Evolutionary conservation across 2,888 invertebrate genomes (phyloP).

Genomic region (Agrypnus murinus): DNA sequence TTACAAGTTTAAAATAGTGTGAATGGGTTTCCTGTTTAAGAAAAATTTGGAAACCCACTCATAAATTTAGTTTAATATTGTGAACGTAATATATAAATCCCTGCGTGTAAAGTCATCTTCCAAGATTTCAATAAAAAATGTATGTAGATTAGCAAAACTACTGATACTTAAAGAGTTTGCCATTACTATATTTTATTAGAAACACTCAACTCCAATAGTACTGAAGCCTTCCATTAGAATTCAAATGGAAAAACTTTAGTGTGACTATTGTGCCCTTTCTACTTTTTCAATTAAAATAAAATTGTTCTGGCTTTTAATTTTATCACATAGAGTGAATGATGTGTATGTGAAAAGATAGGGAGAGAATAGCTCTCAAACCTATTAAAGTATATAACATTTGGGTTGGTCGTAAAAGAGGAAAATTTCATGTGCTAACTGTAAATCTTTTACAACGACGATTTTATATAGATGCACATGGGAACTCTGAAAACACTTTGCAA

Average conservation of each 20-base stretch:
- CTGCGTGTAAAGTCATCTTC: too few relatives aligned
- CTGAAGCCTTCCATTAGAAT: constrained; percentile 34
- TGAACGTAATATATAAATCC: too few relatives aligned
- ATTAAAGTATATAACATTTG: constrained; percentile 50
- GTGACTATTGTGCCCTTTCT: constrained; percentile 34
- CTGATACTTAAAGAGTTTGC: too few relatives aligned
- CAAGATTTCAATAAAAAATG: too few relatives aligned
- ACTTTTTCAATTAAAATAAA: constrained; percentile 50
- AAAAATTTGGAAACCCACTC: too few relatives aligned
- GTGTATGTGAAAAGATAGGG: constrained; percentile 49
- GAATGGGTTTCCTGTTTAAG: too few relatives aligned
- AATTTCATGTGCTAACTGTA: constrained; percentile 51
- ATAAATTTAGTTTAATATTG: too few relatives aligned
- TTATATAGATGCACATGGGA: constrained; percentile 39
- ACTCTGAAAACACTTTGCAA: constrained; percentile 7
- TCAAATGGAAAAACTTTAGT: constrained; percentile 30
- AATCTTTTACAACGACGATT: constrained; percentile 48
- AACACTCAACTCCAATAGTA: too few relatives aligned
- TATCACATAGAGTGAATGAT: constrained; percentile 42
- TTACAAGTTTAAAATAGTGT: too few relatives aligned
- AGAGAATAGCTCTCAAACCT: constrained; percentile 48
- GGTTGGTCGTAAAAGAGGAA: constrained; percentile 49
- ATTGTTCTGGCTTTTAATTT: constrained; percentile 46
- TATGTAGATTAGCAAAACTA: too few relatives aligned
- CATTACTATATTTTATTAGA: too few relatives aligned